Evolutionary conservation across 2,113 vertebrate genomes (phyloP).

Genomic region (Chascanopsetta lugubris): DNA sequence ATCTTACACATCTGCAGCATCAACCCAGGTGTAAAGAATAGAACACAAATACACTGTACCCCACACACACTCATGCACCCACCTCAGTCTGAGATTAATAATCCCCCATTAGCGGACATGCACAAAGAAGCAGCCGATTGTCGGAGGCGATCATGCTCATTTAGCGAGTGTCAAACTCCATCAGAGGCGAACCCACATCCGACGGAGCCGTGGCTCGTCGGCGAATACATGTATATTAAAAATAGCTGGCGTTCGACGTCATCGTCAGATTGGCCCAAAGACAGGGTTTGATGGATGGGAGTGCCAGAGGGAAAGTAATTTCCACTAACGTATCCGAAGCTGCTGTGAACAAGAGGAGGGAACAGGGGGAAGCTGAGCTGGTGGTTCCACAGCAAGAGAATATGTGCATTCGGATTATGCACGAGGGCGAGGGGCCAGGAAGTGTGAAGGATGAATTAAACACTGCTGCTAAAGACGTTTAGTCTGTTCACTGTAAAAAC

Average conservation of each 20-base stretch:
- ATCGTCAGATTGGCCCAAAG: slow-evolving; percentile 47
- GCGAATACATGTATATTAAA: slow-evolving; percentile 40
- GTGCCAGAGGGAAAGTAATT: slow-evolving; percentile 52
- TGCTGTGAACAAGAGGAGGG: slow-evolving; percentile 33
- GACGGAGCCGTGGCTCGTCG: neutral
- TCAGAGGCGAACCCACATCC: slow-evolving; percentile 16
- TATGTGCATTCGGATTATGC: neutral
- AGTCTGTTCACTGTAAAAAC: neutral
- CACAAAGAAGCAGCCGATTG: slow-evolving; percentile 15
- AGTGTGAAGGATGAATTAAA: neutral
- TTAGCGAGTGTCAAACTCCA: slow-evolving; percentile 37
- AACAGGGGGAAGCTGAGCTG: neutral
- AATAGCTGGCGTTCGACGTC: slow-evolving; percentile 40
- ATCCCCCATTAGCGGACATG: slow-evolving; percentile 3
- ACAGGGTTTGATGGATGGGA: slow-evolving; percentile 61
- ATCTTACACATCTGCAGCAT: too few species aligned
- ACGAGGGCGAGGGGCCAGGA: slow-evolving; percentile 13
- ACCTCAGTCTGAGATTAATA: slow-evolving; percentile 20
- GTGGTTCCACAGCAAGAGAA: neutral
- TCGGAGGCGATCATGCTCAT: slow-evolving; percentile 30
- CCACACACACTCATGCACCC: slow-evolving; percentile 1
- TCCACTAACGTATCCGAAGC: slow-evolving; percentile 44
- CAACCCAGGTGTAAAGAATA: slow-evolving; percentile 69
- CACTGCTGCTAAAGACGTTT: neutral
- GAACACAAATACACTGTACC: neutral